A percentile compares a stretch with the other conserved stretches of the same genome.
phyloP scores from a whole-genome alignment of 2,888 invertebrate genomes.

The Zaprionus lineosus region DNA sequence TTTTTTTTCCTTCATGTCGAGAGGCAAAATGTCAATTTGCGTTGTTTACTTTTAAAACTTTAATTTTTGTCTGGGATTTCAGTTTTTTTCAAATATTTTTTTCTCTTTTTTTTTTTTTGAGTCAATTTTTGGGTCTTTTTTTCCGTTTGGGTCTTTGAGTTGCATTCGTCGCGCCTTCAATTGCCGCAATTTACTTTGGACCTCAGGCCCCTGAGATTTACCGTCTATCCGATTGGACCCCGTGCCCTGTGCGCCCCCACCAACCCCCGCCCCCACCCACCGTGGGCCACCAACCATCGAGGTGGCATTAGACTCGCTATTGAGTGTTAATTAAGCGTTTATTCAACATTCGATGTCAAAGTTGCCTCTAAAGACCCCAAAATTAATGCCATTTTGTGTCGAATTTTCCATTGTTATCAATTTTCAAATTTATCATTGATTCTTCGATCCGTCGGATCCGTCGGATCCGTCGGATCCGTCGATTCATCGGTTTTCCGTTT shows the following conservation, averaged over 20 bases:
- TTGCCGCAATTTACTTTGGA: constrained; percentile 64
- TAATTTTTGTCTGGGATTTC: constrained; percentile 60
- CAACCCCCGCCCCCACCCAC: background rate
- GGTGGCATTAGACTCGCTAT: constrained; percentile 62
- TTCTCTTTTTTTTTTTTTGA: constrained; percentile 3
- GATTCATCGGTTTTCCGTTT: constrained; percentile 26
- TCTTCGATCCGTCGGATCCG: no score
- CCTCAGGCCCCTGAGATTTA: background rate
- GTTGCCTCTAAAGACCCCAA: constrained; percentile 72
- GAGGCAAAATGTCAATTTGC: constrained; percentile 74
- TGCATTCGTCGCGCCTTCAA: constrained; percentile 78
- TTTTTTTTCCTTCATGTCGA: constrained; percentile 52
- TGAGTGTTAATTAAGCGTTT: constrained; percentile 79
- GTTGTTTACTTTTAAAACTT: constrained; percentile 74
- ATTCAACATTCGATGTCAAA: constrained; percentile 74
- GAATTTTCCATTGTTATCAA: constrained; percentile 70
- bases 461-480: no score
- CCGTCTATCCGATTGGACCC: background rate
- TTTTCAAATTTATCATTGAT: constrained; percentile 41
- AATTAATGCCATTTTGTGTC: constrained; percentile 71
- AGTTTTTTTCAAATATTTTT: constrained; percentile 8
- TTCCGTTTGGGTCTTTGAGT: constrained; percentile 50
- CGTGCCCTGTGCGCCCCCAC: no score
- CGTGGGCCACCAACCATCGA: background rate
- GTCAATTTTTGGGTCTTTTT: constrained; percentile 7